Conservation (phyloP, 2,888 invertebrate species). For the Drosophila subsilvestris region DNA sequence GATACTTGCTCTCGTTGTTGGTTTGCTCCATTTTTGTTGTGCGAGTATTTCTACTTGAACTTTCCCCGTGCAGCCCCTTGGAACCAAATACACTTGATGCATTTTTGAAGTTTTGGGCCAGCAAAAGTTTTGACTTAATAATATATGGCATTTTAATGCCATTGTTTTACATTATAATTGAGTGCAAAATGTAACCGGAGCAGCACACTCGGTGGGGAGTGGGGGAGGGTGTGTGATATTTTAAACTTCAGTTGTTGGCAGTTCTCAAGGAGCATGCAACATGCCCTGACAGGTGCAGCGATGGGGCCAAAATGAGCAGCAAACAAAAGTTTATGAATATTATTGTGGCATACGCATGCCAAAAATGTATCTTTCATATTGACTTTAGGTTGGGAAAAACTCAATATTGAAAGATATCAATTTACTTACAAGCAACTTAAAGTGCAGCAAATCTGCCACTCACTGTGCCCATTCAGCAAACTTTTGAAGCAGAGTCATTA, state of each 20-base stretch:
- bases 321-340: neutral
- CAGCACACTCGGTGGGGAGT: neutral
- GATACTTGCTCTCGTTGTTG: neutral
- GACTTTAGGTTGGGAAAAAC: too few relatives aligned
- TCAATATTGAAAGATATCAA: too few relatives aligned
- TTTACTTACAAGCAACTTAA: too few relatives aligned
- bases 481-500: too few relatives aligned
- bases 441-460: too few relatives aligned
- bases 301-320: neutral
- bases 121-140: constrained; percentile 17
- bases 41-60: constrained; percentile 3
- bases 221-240: neutral
- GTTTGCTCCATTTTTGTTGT: constrained; percentile 4
- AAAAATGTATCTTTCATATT: too few relatives aligned
- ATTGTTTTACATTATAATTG: constrained; percentile 21
- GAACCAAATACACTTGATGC: constrained; percentile 13
- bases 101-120: constrained; percentile 18
- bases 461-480: too few relatives aligned
- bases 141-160: constrained; percentile 12
- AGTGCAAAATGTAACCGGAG: constrained; percentile 4
- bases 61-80: neutral
- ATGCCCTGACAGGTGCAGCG: neutral
- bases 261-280: neutral
- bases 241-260: neutral
- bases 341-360: neutral